A percentile compares a stretch with the other conserved stretches of the same genome.
phyloP scores from a whole-genome alignment of 92 coral and sea anemone genomes.

The Montipora capitata region DNA sequence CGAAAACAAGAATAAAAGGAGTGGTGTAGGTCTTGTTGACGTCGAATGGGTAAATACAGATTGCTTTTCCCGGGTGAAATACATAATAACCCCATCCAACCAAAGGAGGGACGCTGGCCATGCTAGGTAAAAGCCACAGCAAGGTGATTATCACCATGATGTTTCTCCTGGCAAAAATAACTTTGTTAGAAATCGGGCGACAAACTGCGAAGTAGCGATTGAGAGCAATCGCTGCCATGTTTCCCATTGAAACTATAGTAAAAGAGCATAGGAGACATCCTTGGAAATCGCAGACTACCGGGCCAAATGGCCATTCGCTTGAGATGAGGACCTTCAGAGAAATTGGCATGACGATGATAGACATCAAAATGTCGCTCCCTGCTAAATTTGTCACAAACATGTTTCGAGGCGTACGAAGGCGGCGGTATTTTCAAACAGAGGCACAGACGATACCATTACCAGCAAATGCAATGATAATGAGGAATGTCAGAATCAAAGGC shows the following conservation, averaged over 20 bases:
- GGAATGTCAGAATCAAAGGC: conserved; percentile 38
- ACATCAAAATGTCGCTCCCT: conserved; percentile 79
- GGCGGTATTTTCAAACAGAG: conserved; percentile 50
- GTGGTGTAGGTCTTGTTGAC: conserved; percentile 75
- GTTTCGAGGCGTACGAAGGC: conserved; percentile 73
- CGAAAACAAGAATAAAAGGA: conserved; percentile 73
- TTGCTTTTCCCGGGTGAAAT: conserved; percentile 78
- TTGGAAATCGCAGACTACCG: conserved; percentile 67
- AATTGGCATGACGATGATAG: conserved; percentile 74
- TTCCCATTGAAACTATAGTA: conserved; percentile 79
- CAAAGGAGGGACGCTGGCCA: conserved; percentile 84
- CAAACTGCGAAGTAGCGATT: conserved; percentile 82
- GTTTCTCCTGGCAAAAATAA: conserved; percentile 65
- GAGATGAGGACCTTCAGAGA: conserved; percentile 66
- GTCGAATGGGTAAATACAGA: conserved; percentile 80
- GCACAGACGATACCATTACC: conserved; percentile 75
- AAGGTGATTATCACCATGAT: conserved; percentile 60
- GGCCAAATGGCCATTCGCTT: conserved; percentile 75
- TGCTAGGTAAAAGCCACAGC: conserved; percentile 81
- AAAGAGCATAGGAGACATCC: conserved; percentile 78
- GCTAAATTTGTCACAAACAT: conserved; percentile 82
- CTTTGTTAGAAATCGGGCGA: conserved; percentile 67
- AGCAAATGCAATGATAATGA: conserved; percentile 59
- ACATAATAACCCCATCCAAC: conserved; percentile 86
- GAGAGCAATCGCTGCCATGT: conserved; percentile 77